Evolutionary conservation across 2,888 invertebrate species (phyloP).

Genomic region (Boloria euphrosyne): DNA sequence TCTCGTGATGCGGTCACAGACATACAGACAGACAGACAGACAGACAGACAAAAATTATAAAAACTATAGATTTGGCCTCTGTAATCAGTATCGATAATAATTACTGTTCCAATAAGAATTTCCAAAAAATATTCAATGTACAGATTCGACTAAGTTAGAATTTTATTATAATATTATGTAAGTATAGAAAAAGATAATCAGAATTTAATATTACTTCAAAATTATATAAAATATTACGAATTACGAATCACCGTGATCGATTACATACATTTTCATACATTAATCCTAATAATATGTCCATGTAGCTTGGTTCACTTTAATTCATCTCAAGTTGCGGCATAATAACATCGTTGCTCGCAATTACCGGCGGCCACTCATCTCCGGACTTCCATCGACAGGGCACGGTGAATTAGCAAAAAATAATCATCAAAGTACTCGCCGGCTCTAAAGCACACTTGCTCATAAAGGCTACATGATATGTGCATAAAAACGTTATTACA

Average conservation of each 20-base stretch:
- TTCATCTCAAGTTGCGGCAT: conserved; percentile 31
- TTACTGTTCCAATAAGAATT: too few relatives aligned
- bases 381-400: conserved; percentile 49
- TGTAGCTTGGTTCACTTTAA: conserved; percentile 22
- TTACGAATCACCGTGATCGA: conserved; percentile 17
- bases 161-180: too few relatives aligned
- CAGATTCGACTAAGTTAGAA: too few relatives aligned
- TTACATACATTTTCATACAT: conserved; percentile 26
- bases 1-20: too few relatives aligned
- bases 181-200: too few relatives aligned
- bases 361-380: conserved; percentile 47
- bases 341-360: conserved; percentile 43
- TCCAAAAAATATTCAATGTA: too few relatives aligned
- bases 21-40: too few relatives aligned
- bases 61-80: too few relatives aligned
- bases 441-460: conserved; percentile 30
- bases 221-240: conserved; percentile 13
- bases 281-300: conserved; percentile 15
- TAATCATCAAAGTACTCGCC: conserved; percentile 46
- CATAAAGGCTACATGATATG: conserved; percentile 18
- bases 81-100: too few relatives aligned
- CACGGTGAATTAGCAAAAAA: conserved; percentile 54
- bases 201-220: conserved; percentile 7
- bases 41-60: too few relatives aligned
- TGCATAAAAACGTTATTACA: conserved; percentile 32